phyloP scores from a whole-genome alignment of 2,797 vertebrate genomes.

The Eulemur albifrons region DNA sequence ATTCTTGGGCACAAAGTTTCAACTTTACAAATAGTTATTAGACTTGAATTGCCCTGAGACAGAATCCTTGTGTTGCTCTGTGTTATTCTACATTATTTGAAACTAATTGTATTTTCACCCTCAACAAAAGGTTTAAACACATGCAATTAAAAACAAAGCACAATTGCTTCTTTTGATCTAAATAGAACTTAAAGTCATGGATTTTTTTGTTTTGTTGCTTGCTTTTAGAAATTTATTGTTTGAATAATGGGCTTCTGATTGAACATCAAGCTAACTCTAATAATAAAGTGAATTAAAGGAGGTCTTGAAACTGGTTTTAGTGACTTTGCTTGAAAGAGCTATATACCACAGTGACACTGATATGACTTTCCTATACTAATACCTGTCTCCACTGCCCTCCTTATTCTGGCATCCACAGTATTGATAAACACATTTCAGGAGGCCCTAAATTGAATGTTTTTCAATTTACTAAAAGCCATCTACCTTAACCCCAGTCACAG shows the following conservation, averaged over 20 bases:
- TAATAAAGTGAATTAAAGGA: neutral
- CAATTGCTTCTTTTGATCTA: neutral
- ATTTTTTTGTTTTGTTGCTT: neutral
- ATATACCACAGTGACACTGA: accelerated
- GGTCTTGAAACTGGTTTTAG: neutral
- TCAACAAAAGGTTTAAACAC: neutral
- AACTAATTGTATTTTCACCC: constrained; percentile 11
- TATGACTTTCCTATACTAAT: neutral
- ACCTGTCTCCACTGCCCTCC: neutral
- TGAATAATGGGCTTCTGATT: neutral
- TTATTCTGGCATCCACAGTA: neutral
- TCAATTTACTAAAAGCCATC: neutral
- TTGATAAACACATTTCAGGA: neutral
- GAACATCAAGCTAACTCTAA: neutral
- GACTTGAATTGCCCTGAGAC: neutral
- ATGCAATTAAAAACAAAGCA: constrained; percentile 8
- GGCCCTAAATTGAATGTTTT: neutral
- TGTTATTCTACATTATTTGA: neutral
- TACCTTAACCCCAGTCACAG: neutral
- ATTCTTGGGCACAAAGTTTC: neutral
- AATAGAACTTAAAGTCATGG: neutral
- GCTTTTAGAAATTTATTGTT: neutral
- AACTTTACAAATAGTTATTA: neutral
- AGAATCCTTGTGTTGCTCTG: neutral
- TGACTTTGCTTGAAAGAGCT: neutral